phyloP scores from a whole-genome alignment of 2,113 vertebrate species.

The Strigops habroptila region DNA sequence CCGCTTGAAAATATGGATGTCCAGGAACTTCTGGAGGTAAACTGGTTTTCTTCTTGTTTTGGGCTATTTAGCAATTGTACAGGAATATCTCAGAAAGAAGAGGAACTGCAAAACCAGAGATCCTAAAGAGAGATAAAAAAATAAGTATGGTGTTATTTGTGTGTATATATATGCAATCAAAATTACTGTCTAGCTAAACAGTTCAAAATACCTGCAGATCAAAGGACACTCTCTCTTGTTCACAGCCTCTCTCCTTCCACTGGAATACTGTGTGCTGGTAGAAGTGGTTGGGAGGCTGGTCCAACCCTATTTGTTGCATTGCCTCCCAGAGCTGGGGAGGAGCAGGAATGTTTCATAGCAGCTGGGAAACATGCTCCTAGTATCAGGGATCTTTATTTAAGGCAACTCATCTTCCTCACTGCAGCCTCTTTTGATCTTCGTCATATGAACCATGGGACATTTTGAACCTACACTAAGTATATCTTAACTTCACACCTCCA shows the following conservation, averaged over 20 bases:
- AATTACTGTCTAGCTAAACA: neutral
- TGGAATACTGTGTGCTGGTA: neutral
- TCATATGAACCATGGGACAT: neutral
- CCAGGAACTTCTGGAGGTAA: neutral
- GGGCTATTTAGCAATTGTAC: neutral
- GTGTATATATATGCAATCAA: neutral
- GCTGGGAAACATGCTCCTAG: neutral
- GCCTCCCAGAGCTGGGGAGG: neutral
- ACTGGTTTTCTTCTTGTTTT: neutral
- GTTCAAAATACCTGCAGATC: neutral
- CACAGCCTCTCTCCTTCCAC: neutral
- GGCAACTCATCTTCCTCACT: neutral
- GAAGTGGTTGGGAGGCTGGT: neutral
- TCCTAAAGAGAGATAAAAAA: neutral
- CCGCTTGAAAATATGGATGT: neutral
- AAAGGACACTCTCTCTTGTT: neutral
- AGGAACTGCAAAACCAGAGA: neutral
- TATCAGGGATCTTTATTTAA: neutral
- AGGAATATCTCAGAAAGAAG: neutral
- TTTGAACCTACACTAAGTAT: neutral
- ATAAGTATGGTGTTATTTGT: neutral
- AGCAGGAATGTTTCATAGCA: rapidly evolving
- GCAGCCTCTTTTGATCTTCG: neutral
- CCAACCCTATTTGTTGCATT: neutral
- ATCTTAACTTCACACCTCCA: neutral